phyloP scores from a whole-genome alignment of 23 tunicate genomes.

The Halocynthia aurantium region DNA sequence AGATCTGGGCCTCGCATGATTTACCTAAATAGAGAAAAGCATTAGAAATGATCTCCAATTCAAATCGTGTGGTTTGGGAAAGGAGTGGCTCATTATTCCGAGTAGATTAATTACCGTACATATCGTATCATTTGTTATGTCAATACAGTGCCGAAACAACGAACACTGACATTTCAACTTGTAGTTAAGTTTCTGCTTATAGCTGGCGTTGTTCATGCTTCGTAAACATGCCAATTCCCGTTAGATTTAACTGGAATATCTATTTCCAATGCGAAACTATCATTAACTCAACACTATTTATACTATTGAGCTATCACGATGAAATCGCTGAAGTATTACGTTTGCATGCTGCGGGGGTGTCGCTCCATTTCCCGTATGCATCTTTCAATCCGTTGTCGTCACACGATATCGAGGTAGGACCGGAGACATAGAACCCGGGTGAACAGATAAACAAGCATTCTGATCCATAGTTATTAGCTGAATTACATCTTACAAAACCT shows the following conservation, averaged over 20 bases:
- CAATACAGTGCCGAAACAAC: not conserved
- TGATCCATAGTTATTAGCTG: not conserved
- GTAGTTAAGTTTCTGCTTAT: too few relatives aligned
- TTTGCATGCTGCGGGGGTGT: not conserved
- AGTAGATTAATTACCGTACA: not conserved
- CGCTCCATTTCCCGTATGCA: conserved; percentile 3
- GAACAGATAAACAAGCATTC: conserved; percentile 12
- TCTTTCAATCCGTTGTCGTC: conserved; percentile 20
- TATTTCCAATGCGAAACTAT: not conserved
- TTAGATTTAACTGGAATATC: not conserved
- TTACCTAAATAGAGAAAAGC: not conserved
- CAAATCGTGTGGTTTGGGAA: not conserved
- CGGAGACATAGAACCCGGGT: conserved; percentile 1
- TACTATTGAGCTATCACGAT: not conserved
- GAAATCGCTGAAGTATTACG: not conserved
- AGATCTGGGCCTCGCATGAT: conserved; percentile 1
- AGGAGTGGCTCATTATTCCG: too few relatives aligned
- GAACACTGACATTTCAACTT: too few relatives aligned
- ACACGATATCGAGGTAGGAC: not conserved
- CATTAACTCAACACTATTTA: not conserved
- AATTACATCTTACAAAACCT: not conserved
- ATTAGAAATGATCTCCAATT: not conserved
- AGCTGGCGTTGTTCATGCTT: too few relatives aligned
- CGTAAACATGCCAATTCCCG: not conserved
- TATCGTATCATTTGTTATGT: not conserved